Evolutionary conservation across 2,113 vertebrate species (phyloP).

Genomic region (Osmerus mordax): DNA sequence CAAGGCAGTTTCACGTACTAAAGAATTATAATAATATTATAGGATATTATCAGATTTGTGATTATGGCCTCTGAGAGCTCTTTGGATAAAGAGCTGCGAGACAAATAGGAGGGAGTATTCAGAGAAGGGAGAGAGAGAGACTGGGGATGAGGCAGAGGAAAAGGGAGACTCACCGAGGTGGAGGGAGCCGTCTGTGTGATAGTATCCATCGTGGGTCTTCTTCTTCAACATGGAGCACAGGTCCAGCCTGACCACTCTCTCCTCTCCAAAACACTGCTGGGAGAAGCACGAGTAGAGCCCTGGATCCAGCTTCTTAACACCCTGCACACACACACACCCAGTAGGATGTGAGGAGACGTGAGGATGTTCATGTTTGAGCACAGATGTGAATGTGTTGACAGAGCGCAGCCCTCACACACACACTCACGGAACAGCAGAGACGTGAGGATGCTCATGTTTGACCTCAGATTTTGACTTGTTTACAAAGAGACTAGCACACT

Average conservation of each 20-base stretch:
- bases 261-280: constrained; percentile 83
- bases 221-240: constrained; percentile 96
- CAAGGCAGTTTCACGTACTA: too few species aligned
- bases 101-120: too few species aligned
- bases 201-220: constrained; percentile 88
- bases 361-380: neutral
- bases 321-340: constrained; percentile 64
- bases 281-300: constrained; percentile 78
- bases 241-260: constrained; percentile 81
- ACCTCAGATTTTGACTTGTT: neutral
- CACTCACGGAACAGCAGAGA: neutral
- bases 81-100: too few species aligned
- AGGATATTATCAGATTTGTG: too few species aligned
- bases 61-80: too few species aligned
- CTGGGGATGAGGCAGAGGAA: too few species aligned
- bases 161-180: neutral
- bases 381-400: neutral
- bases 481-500: neutral
- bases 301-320: constrained; percentile 86
- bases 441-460: neutral
- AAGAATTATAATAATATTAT: too few species aligned
- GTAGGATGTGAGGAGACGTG: constrained; percentile 12
- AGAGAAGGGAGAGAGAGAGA: too few species aligned
- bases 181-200: constrained; percentile 83
- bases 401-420: neutral